Conservation (phyloP, 1,140 invertebrate genomes). For the Popillia japonica region DNA sequence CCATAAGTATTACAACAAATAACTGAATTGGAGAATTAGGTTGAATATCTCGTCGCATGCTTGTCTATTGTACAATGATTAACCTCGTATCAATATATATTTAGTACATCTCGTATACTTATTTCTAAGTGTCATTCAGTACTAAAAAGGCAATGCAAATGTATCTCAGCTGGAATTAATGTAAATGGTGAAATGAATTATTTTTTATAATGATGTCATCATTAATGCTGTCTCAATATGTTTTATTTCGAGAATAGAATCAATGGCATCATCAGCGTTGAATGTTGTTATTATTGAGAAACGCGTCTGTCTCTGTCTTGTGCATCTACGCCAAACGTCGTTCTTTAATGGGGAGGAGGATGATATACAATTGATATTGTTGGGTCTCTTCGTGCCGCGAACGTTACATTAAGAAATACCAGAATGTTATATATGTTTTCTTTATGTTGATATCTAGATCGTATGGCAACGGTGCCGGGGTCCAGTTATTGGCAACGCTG, state of each 20-base stretch:
- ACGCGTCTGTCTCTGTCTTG: slow-evolving; percentile 3
- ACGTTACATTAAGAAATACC: slow-evolving; percentile 31
- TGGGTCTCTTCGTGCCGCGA: slow-evolving; percentile 26
- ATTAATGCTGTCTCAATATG: slow-evolving; percentile 25
- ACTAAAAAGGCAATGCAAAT: slow-evolving; percentile 28
- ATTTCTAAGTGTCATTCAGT: not conserved
- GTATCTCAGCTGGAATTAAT: slow-evolving; percentile 14
- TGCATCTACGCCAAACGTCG: not conserved
- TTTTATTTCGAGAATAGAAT: slow-evolving; percentile 25
- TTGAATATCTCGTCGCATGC: no score
- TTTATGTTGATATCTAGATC: slow-evolving; percentile 32
- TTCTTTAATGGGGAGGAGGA: slow-evolving; percentile 18
- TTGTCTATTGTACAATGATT: no score
- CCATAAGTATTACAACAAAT: no score
- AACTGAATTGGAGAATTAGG: no score
- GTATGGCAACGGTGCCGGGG: slow-evolving; percentile 31
- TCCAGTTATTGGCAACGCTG: slow-evolving; percentile 36
- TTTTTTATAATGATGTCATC: slow-evolving; percentile 26
- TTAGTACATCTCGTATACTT: not conserved
- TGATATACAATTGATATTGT: slow-evolving; percentile 31
- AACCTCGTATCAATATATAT: not conserved
- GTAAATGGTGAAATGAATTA: slow-evolving; percentile 12
- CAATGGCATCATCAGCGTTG: slow-evolving; percentile 29
- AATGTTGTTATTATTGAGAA: slow-evolving; percentile 30
- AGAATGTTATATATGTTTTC: slow-evolving; percentile 33